Evolutionary conservation across 2,797 vertebrate species (phyloP).

Genomic region (Octomys mimax): DNA sequence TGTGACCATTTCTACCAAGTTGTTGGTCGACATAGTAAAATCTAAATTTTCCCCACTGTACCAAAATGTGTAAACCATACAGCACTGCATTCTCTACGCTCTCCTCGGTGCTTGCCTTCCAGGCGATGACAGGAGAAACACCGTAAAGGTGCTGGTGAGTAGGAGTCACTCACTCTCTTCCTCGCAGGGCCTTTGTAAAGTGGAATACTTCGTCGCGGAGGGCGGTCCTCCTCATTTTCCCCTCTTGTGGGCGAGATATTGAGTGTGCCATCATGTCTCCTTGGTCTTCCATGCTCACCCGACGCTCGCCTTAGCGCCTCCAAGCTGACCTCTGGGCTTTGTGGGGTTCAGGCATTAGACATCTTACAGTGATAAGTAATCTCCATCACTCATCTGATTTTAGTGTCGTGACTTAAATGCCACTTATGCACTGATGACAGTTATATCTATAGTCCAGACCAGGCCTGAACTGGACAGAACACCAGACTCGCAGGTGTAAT

Average conservation of each 20-base stretch:
- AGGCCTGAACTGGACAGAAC: neutral
- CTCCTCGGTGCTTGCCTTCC: neutral
- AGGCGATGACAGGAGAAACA: neutral
- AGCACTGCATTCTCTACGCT: neutral
- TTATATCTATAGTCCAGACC: neutral
- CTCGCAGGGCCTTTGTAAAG: neutral
- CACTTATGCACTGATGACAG: neutral
- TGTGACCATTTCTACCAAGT: neutral
- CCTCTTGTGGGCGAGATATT: neutral
- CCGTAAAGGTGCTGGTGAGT: neutral
- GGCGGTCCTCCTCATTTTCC: neutral
- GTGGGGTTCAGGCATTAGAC: neutral
- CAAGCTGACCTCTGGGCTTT: neutral
- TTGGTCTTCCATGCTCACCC: neutral
- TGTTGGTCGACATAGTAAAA: neutral
- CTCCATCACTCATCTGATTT: neutral
- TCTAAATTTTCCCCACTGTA: neutral
- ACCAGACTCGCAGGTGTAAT: neutral
- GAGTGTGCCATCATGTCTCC: neutral
- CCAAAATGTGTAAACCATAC: neutral
- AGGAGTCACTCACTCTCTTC: neutral
- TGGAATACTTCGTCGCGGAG: neutral
- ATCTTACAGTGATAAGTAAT: neutral
- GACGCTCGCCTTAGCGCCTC: neutral
- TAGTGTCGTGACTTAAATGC: neutral